Percentiles rank a stretch among this genome's conserved stretches.
Conservation (phyloP, 1,140 invertebrate species). For the Cydia strobilella region DNA sequence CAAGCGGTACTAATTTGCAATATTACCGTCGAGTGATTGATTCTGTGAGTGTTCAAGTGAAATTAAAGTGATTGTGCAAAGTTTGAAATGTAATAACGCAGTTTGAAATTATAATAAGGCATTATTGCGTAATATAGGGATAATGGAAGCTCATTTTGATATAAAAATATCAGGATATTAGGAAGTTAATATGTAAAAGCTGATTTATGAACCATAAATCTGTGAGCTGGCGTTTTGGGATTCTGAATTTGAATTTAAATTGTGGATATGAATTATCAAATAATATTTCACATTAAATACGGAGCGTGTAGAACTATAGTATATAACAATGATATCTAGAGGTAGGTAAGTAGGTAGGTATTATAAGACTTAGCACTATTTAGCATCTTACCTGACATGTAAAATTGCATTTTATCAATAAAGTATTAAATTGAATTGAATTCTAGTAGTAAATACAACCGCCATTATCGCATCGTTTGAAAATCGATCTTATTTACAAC, state of each 20-base stretch:
- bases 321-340: neutral
- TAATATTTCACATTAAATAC: neutral
- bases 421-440: too few relatives aligned
- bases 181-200: constrained; percentile 30
- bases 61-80: constrained; percentile 8
- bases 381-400: too few relatives aligned
- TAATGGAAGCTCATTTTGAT: constrained; percentile 10
- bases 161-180: constrained; percentile 26
- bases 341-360: too few relatives aligned
- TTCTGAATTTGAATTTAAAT: constrained; percentile 26
- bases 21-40: constrained; percentile 34
- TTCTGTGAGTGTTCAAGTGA: neutral
- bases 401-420: too few relatives aligned
- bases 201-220: constrained; percentile 28
- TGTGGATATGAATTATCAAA: constrained; percentile 12
- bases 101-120: neutral
- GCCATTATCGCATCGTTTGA: constrained; percentile 9
- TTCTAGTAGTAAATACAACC: neutral
- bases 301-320: neutral
- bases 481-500: constrained; percentile 24
- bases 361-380: too few relatives aligned
- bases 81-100: neutral
- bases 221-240: neutral
- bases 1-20: constrained; percentile 63
- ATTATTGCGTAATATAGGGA: constrained; percentile 8